Conservation (phyloP, 2,888 invertebrate species). For the Digitonthophagus gazella region DNA sequence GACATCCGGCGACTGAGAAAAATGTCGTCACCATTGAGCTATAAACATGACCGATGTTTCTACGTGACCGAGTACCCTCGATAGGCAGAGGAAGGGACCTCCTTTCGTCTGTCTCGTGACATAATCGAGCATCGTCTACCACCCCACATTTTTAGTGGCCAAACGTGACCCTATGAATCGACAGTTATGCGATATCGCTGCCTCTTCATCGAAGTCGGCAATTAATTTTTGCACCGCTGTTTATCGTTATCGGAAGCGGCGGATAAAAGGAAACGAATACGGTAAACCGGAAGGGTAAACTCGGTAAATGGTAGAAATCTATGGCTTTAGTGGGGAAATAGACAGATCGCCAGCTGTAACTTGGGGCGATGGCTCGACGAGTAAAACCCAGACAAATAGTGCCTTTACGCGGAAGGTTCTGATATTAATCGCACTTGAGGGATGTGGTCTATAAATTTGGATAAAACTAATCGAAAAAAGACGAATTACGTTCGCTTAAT, state of each 20-base stretch:
- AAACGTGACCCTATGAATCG: not conserved
- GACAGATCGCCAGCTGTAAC: constrained; percentile 41
- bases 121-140: not conserved
- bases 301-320: constrained; percentile 28
- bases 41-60: not conserved
- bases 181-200: not conserved
- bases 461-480: constrained; percentile 48
- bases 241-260: not conserved
- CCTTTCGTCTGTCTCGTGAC: not conserved
- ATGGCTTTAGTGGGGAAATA: constrained; percentile 32
- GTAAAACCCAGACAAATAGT: constrained; percentile 44
- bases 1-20: not conserved
- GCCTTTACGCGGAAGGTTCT: constrained; percentile 45
- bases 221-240: not conserved
- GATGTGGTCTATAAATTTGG: constrained; percentile 49
- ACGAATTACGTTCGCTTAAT: constrained; percentile 28
- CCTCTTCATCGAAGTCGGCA: not conserved
- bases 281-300: not conserved
- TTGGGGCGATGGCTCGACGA: constrained; percentile 33
- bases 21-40: not conserved
- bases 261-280: too few species aligned
- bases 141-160: not conserved
- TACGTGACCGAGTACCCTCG: not conserved
- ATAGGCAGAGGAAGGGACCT: not conserved
- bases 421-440: constrained; percentile 49